Conservation (phyloP, 2,797 vertebrate species). For the Manis pentadactyla region DNA sequence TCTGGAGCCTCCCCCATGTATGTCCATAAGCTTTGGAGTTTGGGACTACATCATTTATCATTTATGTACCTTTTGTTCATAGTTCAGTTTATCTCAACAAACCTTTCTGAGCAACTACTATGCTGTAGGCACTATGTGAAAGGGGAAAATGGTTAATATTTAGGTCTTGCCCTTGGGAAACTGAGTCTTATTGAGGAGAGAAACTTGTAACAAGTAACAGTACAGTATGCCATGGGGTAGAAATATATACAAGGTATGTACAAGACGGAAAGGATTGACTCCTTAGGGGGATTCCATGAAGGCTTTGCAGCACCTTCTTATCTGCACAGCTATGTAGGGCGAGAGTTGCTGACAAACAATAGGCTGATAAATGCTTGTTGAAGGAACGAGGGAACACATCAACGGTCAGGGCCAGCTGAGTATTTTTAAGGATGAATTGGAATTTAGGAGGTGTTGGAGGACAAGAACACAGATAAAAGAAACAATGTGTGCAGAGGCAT, state of each 20-base stretch:
- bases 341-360: conserved; percentile 56
- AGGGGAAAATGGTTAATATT: not conserved
- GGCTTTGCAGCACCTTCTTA: conserved; percentile 5
- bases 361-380: conserved; percentile 18
- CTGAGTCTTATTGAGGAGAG: not conserved
- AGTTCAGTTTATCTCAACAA: conserved; percentile 22
- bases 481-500: not conserved
- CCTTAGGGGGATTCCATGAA: not conserved
- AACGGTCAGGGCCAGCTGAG: not conserved
- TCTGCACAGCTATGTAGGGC: not conserved
- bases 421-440: conserved; percentile 34
- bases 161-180: not conserved
- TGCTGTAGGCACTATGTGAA: not conserved
- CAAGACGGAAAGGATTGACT: conserved; percentile 51
- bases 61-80: not conserved
- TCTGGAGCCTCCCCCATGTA: not conserved
- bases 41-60: not conserved
- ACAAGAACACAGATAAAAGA: conserved; percentile 19
- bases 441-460: not conserved
- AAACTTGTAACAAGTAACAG: not conserved
- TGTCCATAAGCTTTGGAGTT: not conserved
- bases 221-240: not conserved
- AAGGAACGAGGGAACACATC: conserved; percentile 31
- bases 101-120: not conserved
- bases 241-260: not conserved